Evolutionary conservation across 2,113 vertebrate species (phyloP).

Genomic region (Pholis gunnellus): DNA sequence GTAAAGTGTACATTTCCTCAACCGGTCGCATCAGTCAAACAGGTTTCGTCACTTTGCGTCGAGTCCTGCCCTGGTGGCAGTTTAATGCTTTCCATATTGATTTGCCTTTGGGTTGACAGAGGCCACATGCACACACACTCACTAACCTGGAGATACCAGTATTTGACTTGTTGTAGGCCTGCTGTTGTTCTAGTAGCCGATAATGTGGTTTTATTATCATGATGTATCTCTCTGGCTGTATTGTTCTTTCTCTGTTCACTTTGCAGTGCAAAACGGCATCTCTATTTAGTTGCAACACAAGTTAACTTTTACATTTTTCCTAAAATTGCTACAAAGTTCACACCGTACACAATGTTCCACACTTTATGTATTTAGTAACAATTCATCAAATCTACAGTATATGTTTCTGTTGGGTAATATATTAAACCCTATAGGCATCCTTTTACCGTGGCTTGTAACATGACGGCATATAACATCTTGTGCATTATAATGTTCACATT

Average conservation of each 20-base stretch:
- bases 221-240: not conserved
- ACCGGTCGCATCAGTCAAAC: conserved; percentile 58
- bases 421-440: no score
- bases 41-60: conserved; percentile 70
- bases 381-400: not conserved
- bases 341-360: not conserved
- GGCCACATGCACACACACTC: no score
- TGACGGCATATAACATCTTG: not conserved
- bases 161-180: not conserved
- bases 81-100: conserved; percentile 37
- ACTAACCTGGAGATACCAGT: conserved; percentile 3
- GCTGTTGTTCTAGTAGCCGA: not conserved
- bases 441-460: not conserved
- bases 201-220: not conserved
- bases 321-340: not conserved
- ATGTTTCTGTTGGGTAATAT: not conserved
- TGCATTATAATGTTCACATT: not conserved
- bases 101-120: conserved; percentile 39
- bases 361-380: no score
- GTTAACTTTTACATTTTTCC: not conserved
- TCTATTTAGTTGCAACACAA: not conserved
- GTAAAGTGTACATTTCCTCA: conserved; percentile 33
- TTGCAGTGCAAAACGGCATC: conserved; percentile 5
- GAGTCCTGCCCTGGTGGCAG: conserved; percentile 18
- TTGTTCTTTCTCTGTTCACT: not conserved